Evolutionary conservation across 2,888 invertebrate genomes (phyloP), one percentile per base, ranked within the genome.

Genomic region (Yponomeuta malinellus): DNA sequence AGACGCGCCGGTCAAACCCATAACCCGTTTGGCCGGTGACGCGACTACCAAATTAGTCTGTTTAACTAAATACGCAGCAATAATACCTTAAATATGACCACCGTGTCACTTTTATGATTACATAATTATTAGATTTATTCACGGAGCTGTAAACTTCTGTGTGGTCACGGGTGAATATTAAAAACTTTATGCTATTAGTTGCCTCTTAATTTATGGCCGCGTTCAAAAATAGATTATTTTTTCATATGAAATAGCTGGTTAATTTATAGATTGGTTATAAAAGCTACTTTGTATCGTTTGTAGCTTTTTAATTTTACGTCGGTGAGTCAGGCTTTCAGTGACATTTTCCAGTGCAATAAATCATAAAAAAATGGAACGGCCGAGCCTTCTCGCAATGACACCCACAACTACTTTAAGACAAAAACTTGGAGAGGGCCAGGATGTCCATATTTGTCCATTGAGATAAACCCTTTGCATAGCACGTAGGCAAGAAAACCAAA

Each of bases 401-500:
- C 85, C 84, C 83, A 84, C 84, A 75, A 76, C 75, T 69, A 76
- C 76, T 78, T 79, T 75, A 81, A 84, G 83, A 84, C 83, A 84
- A 86, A 85, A 86, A 82, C 81, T 59, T 15, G 52, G 15, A 59
- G 52, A 59, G 73, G 79, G 68, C 63, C 71, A 80, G 85, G 82
- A 85, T 83, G 80, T 81, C 81, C 83, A 85, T 88, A 83, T 89
- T 88, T 90, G 85, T 82, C 79, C 78, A 81, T 81, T 84, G 83
- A 85, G 85, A 85, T 83, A 82, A 82, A 85, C 87, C 87, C 89
- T 86, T 86, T 84, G 87, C 89, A 90, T 89, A 90, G 88, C 91
- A 87, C 88, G 84, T 88, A 86, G 85, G 89, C 85, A 89, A 88
- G 83, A 59, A 88, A 88, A 88, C 79, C 89, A 92, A 91, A 92